Evolutionary conservation across 2,797 vertebrate genomes (phyloP).

Genomic region (Triplophysa yarkandensis): DNA sequence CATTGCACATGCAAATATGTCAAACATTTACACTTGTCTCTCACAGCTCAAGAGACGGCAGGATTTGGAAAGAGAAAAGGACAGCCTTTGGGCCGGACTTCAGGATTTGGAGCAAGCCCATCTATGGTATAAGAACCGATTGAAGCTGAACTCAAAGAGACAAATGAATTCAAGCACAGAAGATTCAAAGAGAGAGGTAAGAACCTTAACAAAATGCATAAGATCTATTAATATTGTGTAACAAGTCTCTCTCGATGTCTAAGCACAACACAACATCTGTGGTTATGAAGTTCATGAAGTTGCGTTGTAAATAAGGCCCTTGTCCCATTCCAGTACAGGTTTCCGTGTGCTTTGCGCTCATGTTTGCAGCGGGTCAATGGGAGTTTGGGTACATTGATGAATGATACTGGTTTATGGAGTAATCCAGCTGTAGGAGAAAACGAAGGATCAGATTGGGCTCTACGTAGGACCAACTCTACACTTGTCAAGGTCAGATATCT

Average conservation of each 20-base stretch:
- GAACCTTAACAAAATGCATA: not conserved
- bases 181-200: slow-evolving; percentile 2
- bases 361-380: slow-evolving; percentile 73
- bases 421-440: slow-evolving; percentile 56
- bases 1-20: no score
- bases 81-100: slow-evolving; percentile 78
- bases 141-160: slow-evolving; percentile 66
- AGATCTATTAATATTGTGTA: no score
- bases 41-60: slow-evolving; percentile 78
- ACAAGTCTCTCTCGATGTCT: no score
- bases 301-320: not conserved
- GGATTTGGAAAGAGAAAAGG: slow-evolving; percentile 80
- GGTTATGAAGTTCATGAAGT: no score
- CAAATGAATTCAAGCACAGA: slow-evolving; percentile 41
- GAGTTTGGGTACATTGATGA: slow-evolving; percentile 73
- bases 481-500: slow-evolving; percentile 67
- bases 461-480: slow-evolving; percentile 72
- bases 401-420: slow-evolving; percentile 64
- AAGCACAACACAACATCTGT: no score
- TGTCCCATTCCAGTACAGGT: slow-evolving; percentile 5
- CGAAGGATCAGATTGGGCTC: slow-evolving; percentile 64
- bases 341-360: slow-evolving; percentile 67
- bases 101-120: slow-evolving; percentile 76
- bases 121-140: slow-evolving; percentile 75
- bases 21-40: not conserved